Evolutionary conservation across 35 echinoderm and acorn worm species (phyloP).

Genomic region (Acanthaster planci): DNA sequence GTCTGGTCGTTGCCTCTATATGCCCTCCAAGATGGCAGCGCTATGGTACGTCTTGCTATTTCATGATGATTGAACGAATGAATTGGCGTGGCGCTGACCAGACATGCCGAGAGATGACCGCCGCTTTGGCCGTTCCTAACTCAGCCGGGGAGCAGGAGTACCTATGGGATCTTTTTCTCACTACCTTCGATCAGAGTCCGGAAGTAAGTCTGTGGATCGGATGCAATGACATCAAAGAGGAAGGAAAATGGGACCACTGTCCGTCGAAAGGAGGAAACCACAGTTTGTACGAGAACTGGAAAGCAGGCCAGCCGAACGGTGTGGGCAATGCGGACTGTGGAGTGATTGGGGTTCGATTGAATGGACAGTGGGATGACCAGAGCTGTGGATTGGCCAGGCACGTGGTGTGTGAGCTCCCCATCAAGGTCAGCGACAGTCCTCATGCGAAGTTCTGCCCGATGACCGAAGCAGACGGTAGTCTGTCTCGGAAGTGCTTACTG

Average conservation of each 20-base stretch:
- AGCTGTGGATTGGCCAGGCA: background rate
- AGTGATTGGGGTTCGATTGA: background rate
- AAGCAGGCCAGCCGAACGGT: background rate
- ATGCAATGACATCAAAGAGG: background rate
- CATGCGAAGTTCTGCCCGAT: background rate
- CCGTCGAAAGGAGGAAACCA: background rate
- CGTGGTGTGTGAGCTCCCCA: background rate
- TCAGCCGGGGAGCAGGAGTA: background rate
- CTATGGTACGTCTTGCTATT: background rate
- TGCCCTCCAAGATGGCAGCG: conserved; percentile 6
- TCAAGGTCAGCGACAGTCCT: background rate
- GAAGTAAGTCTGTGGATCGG: background rate
- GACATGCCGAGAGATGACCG: background rate
- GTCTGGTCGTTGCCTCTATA: background rate
- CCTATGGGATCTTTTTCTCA: background rate
- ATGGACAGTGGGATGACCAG: background rate
- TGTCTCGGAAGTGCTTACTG: background rate
- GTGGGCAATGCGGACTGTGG: background rate
- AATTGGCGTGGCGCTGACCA: background rate
- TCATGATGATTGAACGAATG: background rate
- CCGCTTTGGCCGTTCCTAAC: background rate
- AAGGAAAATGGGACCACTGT: background rate
- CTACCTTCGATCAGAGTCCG: background rate
- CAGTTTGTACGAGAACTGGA: conserved; percentile 9
- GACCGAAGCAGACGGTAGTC: background rate